phyloP scores from a whole-genome alignment of 2,113 vertebrate species.

The Alectura lathami region DNA sequence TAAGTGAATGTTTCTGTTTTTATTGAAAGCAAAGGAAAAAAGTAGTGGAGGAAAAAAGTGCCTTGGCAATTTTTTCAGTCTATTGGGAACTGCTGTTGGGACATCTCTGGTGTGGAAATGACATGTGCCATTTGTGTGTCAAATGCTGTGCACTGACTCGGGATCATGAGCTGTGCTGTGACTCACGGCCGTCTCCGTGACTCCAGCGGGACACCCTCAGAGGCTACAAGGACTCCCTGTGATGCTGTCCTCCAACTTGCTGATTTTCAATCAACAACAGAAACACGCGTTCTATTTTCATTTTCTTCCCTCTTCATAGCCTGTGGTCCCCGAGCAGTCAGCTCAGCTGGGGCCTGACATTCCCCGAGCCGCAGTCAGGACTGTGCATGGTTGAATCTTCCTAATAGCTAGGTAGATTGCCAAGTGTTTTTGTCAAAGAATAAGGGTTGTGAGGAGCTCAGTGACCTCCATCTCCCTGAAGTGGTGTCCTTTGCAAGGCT shows the following conservation, averaged over 20 bases:
- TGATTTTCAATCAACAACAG: background rate
- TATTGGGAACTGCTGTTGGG: background rate
- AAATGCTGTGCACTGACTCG: background rate
- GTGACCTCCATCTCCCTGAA: background rate
- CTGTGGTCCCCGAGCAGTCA: background rate
- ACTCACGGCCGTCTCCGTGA: background rate
- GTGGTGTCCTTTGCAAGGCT: background rate
- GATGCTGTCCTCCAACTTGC: rapidly evolving
- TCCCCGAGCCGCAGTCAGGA: background rate
- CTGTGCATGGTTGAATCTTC: background rate
- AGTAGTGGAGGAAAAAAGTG: background rate
- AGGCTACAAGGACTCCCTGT: background rate
- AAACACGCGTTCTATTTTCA: background rate
- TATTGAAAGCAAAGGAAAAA: background rate
- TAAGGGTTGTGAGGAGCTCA: background rate
- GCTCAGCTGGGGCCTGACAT: background rate
- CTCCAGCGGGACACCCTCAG: background rate
- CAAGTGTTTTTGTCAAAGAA: background rate
- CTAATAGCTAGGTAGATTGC: background rate
- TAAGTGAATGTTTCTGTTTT: background rate
- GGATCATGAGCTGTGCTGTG: rapidly evolving
- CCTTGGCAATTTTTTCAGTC: background rate
- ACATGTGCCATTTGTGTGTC: background rate
- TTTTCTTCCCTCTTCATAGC: background rate
- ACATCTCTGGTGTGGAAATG: background rate